Base-by-base conservation (phyloP, 2,113 vertebrate genomes). In the Dolichotis patagonum region DNA sequence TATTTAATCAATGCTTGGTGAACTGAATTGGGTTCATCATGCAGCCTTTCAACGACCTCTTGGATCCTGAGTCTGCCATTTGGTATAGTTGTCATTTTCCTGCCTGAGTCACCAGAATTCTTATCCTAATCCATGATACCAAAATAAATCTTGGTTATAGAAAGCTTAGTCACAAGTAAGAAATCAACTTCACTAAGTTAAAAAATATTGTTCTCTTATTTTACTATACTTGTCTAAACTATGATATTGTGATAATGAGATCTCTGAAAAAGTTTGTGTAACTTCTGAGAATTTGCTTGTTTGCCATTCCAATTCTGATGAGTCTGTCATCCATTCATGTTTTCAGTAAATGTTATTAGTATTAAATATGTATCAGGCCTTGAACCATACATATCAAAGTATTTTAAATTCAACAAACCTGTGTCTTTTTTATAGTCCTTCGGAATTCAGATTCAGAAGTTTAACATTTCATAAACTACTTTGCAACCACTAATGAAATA, bases 151-250 rank as follows among this genome's bases (percentile, higher is more conserved):
- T 63, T 93, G 17, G 13, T 35, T 88, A 88, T 60, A 86, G 80
- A 86, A 90, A 90, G 20, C 30, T 56, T 89, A 83, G 63, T 91
- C 17, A 65, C 17, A 89, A 60, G 28, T 60, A 30, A 32, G 82
- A 92, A 89, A 81, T 92, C 60, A 96, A 41, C 63, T 77, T 77
- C 41, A 46, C 73, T 77, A 77, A 73, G 93, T 41, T 77, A 52
- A 86, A 93, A 95, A 95, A 82, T 7, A 20, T 80, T 73, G 3
- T 93, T 92, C 81, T 93, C 73, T 80, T 85, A 30, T 95, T 90
- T 93, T 17, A 38, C 43, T 60, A 56, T 93, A 86, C 20, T 89
- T 86, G 17, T 52, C 65, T 86, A 60, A 86, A 90, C 28, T 75
- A 32, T 85, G 19, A 67, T 12, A 93, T 82, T 35, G 28, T 87